phyloP scores from a whole-genome alignment of 2,888 invertebrate genomes.

The Drosophila atripex region DNA sequence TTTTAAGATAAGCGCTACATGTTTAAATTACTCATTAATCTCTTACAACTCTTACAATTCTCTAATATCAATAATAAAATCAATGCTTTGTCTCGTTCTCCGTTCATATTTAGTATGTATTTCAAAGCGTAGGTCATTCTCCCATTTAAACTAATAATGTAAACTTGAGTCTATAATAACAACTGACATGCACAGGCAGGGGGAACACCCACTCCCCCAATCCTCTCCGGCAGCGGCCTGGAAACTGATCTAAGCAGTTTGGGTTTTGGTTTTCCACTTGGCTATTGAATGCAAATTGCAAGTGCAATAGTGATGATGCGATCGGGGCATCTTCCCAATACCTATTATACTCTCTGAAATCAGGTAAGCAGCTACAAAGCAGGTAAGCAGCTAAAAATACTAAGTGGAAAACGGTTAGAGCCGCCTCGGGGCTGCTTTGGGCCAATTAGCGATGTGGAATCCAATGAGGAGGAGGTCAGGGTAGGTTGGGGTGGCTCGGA shows the following conservation, averaged over 20 bases:
- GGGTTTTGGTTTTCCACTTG: constrained; percentile 42
- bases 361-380: constrained; percentile 12
- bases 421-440: not conserved
- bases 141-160: not conserved
- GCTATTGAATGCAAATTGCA: constrained; percentile 64
- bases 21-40: not conserved
- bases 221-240: constrained; percentile 24
- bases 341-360: not conserved
- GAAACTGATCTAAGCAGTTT: constrained; percentile 64
- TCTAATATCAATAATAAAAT: no score
- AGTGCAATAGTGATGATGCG: constrained; percentile 43
- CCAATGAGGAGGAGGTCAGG: not conserved
- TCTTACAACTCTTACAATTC: no score
- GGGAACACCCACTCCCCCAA: no score
- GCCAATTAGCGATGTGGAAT: constrained; percentile 10
- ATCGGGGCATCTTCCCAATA: constrained; percentile 12
- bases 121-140: constrained; percentile 30
- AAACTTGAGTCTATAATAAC: constrained; percentile 25
- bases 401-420: not conserved
- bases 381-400: constrained; percentile 25
- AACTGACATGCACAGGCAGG: constrained; percentile 26
- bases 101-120: not conserved
- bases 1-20: no score
- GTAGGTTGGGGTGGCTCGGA: not conserved
- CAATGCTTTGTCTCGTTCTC: not conserved